phyloP scores from a whole-genome alignment of 2,797 vertebrate genomes.

The Sebastes baramenuke region DNA sequence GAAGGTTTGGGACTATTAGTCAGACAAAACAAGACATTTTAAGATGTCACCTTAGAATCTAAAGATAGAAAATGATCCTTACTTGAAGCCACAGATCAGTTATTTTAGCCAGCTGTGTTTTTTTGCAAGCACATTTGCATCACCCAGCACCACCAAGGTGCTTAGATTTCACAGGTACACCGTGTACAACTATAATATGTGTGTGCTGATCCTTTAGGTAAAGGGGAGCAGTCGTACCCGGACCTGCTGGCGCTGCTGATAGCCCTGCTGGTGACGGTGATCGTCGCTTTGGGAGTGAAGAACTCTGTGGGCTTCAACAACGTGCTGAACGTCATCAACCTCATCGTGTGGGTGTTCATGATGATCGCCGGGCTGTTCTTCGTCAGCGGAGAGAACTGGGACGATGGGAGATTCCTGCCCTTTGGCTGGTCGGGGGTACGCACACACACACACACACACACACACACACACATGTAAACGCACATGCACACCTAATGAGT shows the following conservation, averaged over 20 bases:
- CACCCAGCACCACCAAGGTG: not conserved
- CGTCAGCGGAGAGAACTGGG: constrained; percentile 93
- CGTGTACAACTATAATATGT: not conserved
- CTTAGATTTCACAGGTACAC: not conserved
- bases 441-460: not conserved
- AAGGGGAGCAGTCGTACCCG: constrained; percentile 96
- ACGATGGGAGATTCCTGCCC: constrained; percentile 91
- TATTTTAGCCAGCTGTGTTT: not conserved
- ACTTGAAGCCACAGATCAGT: not conserved
- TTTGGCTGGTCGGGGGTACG: constrained; percentile 97
- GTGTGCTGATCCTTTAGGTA: constrained; percentile 79
- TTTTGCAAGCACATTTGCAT: not conserved
- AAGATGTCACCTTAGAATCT: too few relatives aligned
- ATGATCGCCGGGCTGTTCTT: constrained; percentile 97
- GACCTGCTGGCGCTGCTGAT: constrained; percentile 95
- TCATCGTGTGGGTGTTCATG: constrained; percentile 96
- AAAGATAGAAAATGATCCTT: not conserved
- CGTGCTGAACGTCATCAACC: constrained; percentile 92
- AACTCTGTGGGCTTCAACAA: constrained; percentile 99
- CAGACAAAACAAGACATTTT: too few relatives aligned
- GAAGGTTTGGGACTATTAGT: not conserved
- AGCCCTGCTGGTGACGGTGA: constrained; percentile 91
- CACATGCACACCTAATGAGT: not conserved
- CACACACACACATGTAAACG: not conserved
- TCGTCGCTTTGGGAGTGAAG: constrained; percentile 95